Percentiles rank a stretch among this genome's conserved stretches.
Evolutionary conservation across 2,888 invertebrate genomes (phyloP).

Genomic region (Lagria hirta): DNA sequence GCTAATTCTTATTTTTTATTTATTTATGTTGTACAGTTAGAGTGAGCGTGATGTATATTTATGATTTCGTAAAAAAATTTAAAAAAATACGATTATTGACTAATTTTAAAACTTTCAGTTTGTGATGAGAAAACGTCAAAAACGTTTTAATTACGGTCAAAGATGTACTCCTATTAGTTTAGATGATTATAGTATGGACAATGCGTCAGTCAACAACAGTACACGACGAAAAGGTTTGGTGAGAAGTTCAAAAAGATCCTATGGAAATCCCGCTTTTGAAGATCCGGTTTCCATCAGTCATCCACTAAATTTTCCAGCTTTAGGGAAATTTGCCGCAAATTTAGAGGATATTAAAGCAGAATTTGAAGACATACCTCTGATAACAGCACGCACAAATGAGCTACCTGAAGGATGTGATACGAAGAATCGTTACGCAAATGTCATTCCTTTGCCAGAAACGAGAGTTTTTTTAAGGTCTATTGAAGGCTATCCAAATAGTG

Average conservation of each 20-base stretch:
- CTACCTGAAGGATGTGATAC: conserved; percentile 84
- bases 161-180: conserved; percentile 85
- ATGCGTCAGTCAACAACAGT: conserved; percentile 78
- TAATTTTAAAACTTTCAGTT: conserved; percentile 58
- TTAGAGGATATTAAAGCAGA: conserved; percentile 75
- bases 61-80: conserved; percentile 10
- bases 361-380: conserved; percentile 78
- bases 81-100: too few species aligned
- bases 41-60: conserved; percentile 5
- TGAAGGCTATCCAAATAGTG: conserved; percentile 75
- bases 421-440: conserved; percentile 92
- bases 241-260: conserved; percentile 81
- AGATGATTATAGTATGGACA: conserved; percentile 88
- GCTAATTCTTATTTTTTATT: conserved; percentile 3
- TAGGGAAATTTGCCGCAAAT: conserved; percentile 73
- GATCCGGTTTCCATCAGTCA: conserved; percentile 78
- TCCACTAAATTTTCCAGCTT: conserved; percentile 74
- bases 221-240: conserved; percentile 74
- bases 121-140: conserved; percentile 78
- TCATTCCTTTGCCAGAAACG: conserved; percentile 91
- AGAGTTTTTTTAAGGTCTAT: conserved; percentile 74
- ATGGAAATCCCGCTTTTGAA: conserved; percentile 88
- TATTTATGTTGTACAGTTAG: not conserved
- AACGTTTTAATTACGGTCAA: conserved; percentile 79
- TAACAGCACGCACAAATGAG: conserved; percentile 76